Evolutionary conservation across 2,797 vertebrate species (phyloP), one percentile per base, ranked within the genome.

Genomic region (Silurus aristotelis): DNA sequence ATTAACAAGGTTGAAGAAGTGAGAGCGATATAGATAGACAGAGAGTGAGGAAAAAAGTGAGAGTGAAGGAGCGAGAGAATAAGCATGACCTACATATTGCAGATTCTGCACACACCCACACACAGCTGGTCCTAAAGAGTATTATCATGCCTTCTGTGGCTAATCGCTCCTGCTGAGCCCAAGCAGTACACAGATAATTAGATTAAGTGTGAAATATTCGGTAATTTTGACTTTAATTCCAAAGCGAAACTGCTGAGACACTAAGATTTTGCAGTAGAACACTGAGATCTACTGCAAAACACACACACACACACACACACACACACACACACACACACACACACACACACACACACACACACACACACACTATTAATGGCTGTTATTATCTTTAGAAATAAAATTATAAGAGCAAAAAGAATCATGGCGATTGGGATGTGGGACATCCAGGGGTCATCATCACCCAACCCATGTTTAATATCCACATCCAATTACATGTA

Each of bases 151-250:
- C n/a, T 78, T 87, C 58, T 83, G 83, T 48, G 61, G 83, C 27
- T 79, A 56, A 85, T 86, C 43, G 9, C 58, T 63, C 46, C 27
- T 56, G 48, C 85, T 86, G 72, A 67, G 58, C 72, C 46, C 0
- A 14, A 31, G 72, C 52, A 17, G 80, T 31, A 71, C 72, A 77
- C 64, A 78, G 68, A 89, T 87, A 84, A 89, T 86, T 68, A 86
- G 48, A 87, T 89, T 87, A 85, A 60, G 66, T 78, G 43, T 55
- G 25, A 84, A 82, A 80, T 14, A 84, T 58, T 88, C 78, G 48
- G n/a, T 63, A 48, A 84, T 70, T 77, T 27, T 46, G 55, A 87
- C 43, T 56, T 67, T 20, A 6, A 58, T 80, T 66, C n/a, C 20
- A 8, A 20, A 70, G 25, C 25, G n/a, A 86, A 71, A 22, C 27